Base-by-base conservation (phyloP, 2,797 vertebrate genomes). In the Oryzias sinensis region DNA sequence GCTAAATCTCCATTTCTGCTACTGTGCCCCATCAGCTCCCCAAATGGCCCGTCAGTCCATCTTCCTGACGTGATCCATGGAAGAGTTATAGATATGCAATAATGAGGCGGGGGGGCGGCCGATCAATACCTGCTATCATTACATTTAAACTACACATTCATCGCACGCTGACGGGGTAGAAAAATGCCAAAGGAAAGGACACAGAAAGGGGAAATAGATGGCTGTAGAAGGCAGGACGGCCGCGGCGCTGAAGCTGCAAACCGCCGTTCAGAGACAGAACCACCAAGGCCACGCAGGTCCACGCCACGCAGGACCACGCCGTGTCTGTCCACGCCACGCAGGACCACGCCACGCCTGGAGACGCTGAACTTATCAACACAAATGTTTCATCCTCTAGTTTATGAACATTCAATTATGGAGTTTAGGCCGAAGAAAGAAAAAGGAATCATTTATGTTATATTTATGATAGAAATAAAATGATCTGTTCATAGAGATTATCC, bases 61-160 rank as follows among this genome's bases (percentile, higher is more conserved):
- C 59, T 59, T 43, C 57, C 49, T 71, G 71, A 85, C 72, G 48
- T 22, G 64, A 82, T 61, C 78, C 62, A 72, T 84, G 67, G 59
- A 82, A 86, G 87, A 89, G 86, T 89, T 91, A 91, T 90, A 82
- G 91, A 91, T 89, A 89, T 86, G 85, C 87, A 83, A 87, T 91
- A 91, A 89, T 91, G 89, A 90, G 84, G 49, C 27, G 66, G 76
- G 84, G 85, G 44, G 59, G 64, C 48, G 59, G 64, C 48, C 59
- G 72, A 89, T 92, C 89, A 47, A 92, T 93, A 83, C 64, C 49
- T 69, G 73, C 79, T 82, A 83, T 89, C 88, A 79, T 85, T 79
- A 60, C 66, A 5, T 77, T 82, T 84, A 83, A 90, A 89, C 71
- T 65, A 78, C 69, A 87, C 85, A 90, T 89, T 90, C 85, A 87